Percentiles rank a stretch among this genome's conserved stretches.
These are phyloP conservation scores for Anisognathus igniventris DNA, from an alignment of 2,797 vertebrate genomes.

Conservation along the genomic window DNA sequence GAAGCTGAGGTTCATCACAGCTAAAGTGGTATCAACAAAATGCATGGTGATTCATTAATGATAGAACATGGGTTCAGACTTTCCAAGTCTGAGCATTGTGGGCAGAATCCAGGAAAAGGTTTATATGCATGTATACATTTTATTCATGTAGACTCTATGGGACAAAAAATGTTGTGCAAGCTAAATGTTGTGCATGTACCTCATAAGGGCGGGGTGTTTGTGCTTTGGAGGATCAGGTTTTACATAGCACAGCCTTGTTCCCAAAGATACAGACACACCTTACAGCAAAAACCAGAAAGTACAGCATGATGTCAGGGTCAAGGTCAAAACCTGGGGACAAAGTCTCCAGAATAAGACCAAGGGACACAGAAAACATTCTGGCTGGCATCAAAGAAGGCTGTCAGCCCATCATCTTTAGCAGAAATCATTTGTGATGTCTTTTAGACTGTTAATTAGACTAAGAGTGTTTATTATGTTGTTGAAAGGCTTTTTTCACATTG, in stretches of 20 bases:
- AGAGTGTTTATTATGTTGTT: not conserved
- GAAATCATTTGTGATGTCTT: not conserved
- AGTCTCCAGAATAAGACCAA: not conserved
- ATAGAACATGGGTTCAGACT: not conserved
- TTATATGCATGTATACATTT: not conserved
- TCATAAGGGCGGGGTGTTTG: not conserved
- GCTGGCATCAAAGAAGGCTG: not conserved
- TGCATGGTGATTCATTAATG: not conserved
- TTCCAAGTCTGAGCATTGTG: not conserved
- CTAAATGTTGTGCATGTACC: not conserved
- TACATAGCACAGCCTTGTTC: not conserved
- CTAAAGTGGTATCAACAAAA: not conserved
- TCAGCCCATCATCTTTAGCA: not conserved
- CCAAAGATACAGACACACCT: not conserved
- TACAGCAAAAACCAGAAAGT: not conserved
- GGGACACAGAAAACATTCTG: rapidly evolving
- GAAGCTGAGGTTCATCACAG: not conserved
- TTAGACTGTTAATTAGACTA: not conserved
- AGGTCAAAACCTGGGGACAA: not conserved
- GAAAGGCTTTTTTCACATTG: not conserved
- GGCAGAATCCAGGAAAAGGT: not conserved
- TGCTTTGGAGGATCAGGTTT: not conserved
- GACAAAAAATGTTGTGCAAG: not conserved
- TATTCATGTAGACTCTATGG: not conserved
- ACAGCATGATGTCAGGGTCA: not conserved